Evolutionary conservation across 2,113 vertebrate species (phyloP).

Genomic region (Oreochromis aureus): DNA sequence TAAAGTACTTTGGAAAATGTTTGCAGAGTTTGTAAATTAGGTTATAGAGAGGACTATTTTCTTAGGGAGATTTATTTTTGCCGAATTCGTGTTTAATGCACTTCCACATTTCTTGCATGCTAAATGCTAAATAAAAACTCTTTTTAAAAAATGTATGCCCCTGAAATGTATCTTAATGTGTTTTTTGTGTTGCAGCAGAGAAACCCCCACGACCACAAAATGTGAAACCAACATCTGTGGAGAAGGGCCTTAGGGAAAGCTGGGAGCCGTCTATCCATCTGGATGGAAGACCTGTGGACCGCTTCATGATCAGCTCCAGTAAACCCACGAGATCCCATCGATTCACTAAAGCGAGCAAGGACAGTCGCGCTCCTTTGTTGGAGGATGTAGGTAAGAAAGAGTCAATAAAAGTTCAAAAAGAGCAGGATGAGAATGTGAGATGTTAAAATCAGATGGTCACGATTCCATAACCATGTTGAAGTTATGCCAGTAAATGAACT

Average conservation of each 20-base stretch:
- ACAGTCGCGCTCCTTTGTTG: constrained; percentile 61
- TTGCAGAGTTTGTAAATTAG: not conserved
- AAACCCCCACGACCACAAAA: constrained; percentile 70
- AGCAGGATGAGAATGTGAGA: not conserved
- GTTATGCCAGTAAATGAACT: not conserved
- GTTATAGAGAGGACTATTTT: not conserved
- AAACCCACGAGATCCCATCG: constrained; percentile 75
- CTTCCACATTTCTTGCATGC: not conserved
- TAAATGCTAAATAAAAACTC: not conserved
- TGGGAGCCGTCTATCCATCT: constrained; percentile 76
- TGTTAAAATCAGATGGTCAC: not conserved
- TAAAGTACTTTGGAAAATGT: no score
- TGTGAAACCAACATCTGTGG: constrained; percentile 70
- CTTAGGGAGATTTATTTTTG: not conserved
- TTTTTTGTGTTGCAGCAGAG: constrained; percentile 56
- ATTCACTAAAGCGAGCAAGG: constrained; percentile 65
- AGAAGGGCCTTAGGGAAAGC: constrained; percentile 67
- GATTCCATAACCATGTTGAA: not conserved
- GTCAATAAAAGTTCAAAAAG: not conserved
- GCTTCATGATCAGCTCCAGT: constrained; percentile 73
- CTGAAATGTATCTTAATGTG: not conserved
- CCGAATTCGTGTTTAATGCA: not conserved
- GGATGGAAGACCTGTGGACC: constrained; percentile 67
- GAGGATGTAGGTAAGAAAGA: constrained; percentile 75
- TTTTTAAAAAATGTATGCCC: not conserved